These are phyloP conservation scores for Leptodactylus fuscus DNA, from an alignment of 2,113 vertebrate genomes.

Conservation along the genomic window DNA sequence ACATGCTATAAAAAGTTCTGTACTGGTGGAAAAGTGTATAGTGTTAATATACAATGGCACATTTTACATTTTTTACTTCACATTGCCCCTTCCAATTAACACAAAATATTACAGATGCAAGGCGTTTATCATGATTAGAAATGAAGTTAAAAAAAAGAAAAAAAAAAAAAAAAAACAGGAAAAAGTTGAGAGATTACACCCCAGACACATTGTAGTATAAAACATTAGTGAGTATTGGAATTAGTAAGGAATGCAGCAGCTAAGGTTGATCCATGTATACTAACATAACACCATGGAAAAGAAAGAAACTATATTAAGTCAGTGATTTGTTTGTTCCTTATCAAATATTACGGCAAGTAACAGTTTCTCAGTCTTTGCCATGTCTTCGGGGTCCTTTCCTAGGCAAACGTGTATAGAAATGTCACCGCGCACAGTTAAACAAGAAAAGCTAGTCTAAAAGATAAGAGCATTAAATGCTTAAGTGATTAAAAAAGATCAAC, in stretches of 20 bases:
- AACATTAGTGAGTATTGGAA: slow-evolving; percentile 79
- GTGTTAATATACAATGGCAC: slow-evolving; percentile 98
- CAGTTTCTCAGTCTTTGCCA: not conserved
- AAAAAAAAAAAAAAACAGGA: slow-evolving; percentile 76
- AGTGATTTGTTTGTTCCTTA: not conserved
- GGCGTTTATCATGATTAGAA: slow-evolving; percentile 77
- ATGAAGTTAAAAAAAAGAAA: slow-evolving; percentile 64
- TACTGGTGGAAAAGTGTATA: slow-evolving; percentile 87
- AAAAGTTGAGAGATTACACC: slow-evolving; percentile 73
- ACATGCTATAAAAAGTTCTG: slow-evolving; percentile 82
- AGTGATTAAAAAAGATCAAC: slow-evolving; percentile 25
- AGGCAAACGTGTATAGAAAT: not conserved
- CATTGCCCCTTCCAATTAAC: slow-evolving; percentile 70
- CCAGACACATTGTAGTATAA: slow-evolving; percentile 66
- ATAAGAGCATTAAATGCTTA: slow-evolving; percentile 60
- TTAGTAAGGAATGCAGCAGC: slow-evolving; percentile 78
- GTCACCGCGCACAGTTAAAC: not conserved
- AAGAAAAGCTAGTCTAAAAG: slow-evolving; percentile 9
- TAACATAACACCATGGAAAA: slow-evolving; percentile 68
- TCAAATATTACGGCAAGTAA: not conserved
- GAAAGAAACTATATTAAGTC: slow-evolving; percentile 67
- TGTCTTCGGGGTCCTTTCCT: not conserved
- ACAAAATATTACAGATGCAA: slow-evolving; percentile 73
- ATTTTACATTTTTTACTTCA: slow-evolving; percentile 81
- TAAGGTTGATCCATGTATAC: slow-evolving; percentile 68